phyloP scores from a whole-genome alignment of 1,140 invertebrate species.

The Archegozetes longisetosus region DNA sequence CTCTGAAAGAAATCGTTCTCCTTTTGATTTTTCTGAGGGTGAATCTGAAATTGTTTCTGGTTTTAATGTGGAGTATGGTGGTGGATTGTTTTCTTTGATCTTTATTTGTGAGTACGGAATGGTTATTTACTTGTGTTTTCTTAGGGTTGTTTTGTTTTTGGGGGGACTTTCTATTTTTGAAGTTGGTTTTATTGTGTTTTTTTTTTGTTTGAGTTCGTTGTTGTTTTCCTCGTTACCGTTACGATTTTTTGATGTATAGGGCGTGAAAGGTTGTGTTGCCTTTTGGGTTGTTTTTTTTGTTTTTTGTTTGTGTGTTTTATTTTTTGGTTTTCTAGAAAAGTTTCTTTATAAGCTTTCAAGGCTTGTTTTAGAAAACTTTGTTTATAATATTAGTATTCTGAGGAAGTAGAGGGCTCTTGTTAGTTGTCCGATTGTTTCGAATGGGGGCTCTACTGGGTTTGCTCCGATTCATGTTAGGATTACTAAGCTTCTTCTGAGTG shows the following conservation, averaged over 20 bases:
- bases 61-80: constrained; percentile 55
- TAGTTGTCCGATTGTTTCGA: constrained; percentile 40
- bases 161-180: not conserved
- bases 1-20: constrained; percentile 51
- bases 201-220: not conserved
- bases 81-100: constrained; percentile 48
- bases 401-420: constrained; percentile 39
- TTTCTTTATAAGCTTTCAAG: no score
- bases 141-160: constrained; percentile 21
- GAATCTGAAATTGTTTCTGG: constrained; percentile 56
- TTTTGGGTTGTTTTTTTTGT: no score
- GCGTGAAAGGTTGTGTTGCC: no score
- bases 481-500: constrained; percentile 34
- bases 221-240: not conserved
- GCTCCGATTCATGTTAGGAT: constrained; percentile 48
- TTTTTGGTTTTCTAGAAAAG: no score
- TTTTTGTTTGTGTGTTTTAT: no score
- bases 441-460: constrained; percentile 41
- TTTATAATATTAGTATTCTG: constrained; percentile 5
- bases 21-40: constrained; percentile 58
- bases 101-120: constrained; percentile 50
- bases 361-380: no score
- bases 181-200: not conserved
- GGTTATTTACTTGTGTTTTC: constrained; percentile 45
- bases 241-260: no score